Evolutionary conservation across 2,113 vertebrate genomes (phyloP).

Genomic region (Panurus biarmicus): DNA sequence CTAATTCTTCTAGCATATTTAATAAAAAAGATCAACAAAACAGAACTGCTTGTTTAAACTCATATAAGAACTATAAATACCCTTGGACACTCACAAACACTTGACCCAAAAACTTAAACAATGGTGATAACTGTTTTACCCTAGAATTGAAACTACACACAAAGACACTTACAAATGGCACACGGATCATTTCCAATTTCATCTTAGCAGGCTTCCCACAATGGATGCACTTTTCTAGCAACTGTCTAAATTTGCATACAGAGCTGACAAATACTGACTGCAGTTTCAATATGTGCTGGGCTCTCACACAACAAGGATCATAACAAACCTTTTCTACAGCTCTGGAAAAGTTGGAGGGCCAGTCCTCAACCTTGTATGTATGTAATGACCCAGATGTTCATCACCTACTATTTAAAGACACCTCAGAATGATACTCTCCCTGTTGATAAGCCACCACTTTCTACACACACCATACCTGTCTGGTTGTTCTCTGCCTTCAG

Average conservation of each 20-base stretch:
- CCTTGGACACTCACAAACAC: background rate
- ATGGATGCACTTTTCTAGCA: background rate
- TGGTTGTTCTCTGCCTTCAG: background rate
- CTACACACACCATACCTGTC: background rate
- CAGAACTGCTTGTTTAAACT: background rate
- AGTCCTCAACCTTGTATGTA: background rate
- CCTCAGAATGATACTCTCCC: background rate
- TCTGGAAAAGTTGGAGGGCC: background rate
- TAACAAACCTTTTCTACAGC: background rate
- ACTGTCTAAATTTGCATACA: background rate
- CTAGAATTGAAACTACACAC: background rate
- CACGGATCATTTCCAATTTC: background rate
- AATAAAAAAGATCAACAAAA: background rate
- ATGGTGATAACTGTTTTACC: background rate
- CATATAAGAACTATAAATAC: background rate
- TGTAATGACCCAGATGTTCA: background rate
- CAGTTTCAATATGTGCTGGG: background rate
- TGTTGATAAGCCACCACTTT: background rate
- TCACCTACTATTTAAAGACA: background rate
- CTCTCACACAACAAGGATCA: background rate
- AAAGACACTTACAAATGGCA: background rate
- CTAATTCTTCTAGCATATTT: background rate
- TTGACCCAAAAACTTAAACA: background rate
- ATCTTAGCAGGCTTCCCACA: background rate
- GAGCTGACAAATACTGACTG: background rate